Evolutionary conservation across 2,113 vertebrate genomes (phyloP), one percentile per base, ranked within the genome.

Genomic region (Parus major): DNA sequence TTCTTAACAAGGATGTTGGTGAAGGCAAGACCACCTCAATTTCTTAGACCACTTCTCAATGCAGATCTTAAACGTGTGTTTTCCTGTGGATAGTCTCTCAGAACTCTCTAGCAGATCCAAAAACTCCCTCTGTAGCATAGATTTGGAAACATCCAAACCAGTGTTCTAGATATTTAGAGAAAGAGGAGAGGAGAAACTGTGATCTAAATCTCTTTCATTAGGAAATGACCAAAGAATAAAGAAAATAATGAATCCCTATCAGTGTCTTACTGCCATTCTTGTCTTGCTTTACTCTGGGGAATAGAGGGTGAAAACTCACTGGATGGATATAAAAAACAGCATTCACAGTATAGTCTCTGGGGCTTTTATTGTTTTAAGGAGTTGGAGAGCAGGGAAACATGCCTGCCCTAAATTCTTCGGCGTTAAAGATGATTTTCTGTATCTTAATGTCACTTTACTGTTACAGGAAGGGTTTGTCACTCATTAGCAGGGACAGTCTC

Each of bases 1-100:
- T 47, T 5, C 2, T 49, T 46, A 35, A 46, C 0, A 5, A 81
- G 42, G n/a, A 23, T 57, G 0, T 1, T 13, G 31, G 12, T 36
- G 42, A 31, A 83, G 63, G 55, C 59, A 73, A 83, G 35, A 41
- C 22, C 17, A 10, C 25, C 53, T 82, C 27, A 3, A 17, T 69
- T 88, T 79, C 41, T 69, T 70, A 9, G 4, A 9, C 28, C 0
- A 4, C 27, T 65, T 87, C 20, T 63, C 56, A 71, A 28, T 46
- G 56, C 47, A 55, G 69, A 12, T 82, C 66, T 61, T 59, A 36
- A 70, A 75, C 5, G 17, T 0, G 0, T 31, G 20, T 75, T 90
- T 65, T 83, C 24, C 28, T 69, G 59, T 7, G 25, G 53, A 11
- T 60, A 12, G 70, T 29, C 17, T 36, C 10, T 35, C 20, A n/a